These are phyloP conservation scores for Drosophila macrospina DNA, from an alignment of 2,888 invertebrate genomes.

Conservation along the genomic window DNA sequence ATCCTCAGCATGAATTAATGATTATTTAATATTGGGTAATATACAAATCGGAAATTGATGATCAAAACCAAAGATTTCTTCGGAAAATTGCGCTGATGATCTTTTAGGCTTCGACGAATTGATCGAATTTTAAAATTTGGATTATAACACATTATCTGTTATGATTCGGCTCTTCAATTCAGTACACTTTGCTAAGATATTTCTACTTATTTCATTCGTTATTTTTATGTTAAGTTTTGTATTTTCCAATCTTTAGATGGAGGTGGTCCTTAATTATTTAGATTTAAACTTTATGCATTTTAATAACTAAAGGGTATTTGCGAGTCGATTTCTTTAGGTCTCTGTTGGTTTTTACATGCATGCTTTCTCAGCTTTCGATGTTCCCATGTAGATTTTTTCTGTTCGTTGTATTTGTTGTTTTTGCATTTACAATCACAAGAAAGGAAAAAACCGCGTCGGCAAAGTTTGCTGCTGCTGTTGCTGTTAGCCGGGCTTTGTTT, in stretches of 20 bases:
- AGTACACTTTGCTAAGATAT: too few species aligned
- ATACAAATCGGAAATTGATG: not conserved
- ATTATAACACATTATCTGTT: too few species aligned
- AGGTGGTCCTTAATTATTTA: too few species aligned
- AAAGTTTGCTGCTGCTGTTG: conserved; percentile 60
- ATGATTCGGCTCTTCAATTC: too few species aligned
- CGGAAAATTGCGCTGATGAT: not conserved
- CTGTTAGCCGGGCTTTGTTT: conserved; percentile 45
- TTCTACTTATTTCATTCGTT: too few species aligned
- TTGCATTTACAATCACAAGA: conserved; percentile 41
- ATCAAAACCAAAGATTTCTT: not conserved
- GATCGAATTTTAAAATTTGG: too few species aligned
- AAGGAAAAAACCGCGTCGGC: conserved; percentile 38
- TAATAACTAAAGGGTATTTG: conserved; percentile 20
- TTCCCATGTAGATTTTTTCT: conserved; percentile 44
- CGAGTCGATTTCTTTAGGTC: conserved; percentile 10
- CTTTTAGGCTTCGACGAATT: too few species aligned
- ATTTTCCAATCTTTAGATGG: too few species aligned
- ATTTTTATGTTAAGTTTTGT: too few species aligned
- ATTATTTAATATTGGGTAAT: too few species aligned
- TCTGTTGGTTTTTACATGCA: conserved; percentile 32
- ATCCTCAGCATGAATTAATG: too few species aligned
- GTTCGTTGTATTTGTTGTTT: conserved; percentile 32
- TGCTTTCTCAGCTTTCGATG: conserved; percentile 67
- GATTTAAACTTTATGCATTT: not conserved